Evolutionary conservation across 2,888 invertebrate species (phyloP).

Genomic region (Leucophora obtusa): DNA sequence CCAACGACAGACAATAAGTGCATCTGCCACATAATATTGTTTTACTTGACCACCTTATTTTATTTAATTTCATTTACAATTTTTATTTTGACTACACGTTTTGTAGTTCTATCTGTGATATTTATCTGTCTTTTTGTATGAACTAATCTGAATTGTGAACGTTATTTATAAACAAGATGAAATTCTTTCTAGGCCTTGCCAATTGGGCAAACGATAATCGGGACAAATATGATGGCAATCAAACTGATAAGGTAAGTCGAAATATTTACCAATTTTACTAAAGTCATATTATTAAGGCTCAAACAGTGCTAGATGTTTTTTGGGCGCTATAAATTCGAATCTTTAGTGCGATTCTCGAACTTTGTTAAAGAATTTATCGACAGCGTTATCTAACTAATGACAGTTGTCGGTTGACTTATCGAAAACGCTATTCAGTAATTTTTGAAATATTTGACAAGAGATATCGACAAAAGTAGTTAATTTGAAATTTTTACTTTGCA

Average conservation of each 20-base stretch:
- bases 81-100: conserved; percentile 45
- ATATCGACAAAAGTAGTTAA: no score
- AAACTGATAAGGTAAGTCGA: conserved; percentile 77
- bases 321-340: no score
- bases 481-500: no score
- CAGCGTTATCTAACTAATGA: no score
- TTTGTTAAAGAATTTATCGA: no score
- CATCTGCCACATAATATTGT: conserved; percentile 1
- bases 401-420: no score
- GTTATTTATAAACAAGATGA: conserved; percentile 66
- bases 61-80: conserved; percentile 18
- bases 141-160: conserved; percentile 41
- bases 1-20: conserved; percentile 17
- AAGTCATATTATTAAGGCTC: no score
- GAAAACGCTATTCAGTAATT: no score
- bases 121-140: conserved; percentile 25
- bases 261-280: not conserved
- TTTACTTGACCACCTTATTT: conserved; percentile 20
- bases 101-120: conserved; percentile 55
- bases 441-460: no score
- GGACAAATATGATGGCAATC: conserved; percentile 76
- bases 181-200: conserved; percentile 76
- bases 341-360: no score
- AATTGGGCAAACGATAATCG: conserved; percentile 78
- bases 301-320: no score